These are phyloP conservation scores for Actinernus sp. DNA, from an alignment of 92 coral and sea anemone genomes.

Conservation along the genomic window DNA sequence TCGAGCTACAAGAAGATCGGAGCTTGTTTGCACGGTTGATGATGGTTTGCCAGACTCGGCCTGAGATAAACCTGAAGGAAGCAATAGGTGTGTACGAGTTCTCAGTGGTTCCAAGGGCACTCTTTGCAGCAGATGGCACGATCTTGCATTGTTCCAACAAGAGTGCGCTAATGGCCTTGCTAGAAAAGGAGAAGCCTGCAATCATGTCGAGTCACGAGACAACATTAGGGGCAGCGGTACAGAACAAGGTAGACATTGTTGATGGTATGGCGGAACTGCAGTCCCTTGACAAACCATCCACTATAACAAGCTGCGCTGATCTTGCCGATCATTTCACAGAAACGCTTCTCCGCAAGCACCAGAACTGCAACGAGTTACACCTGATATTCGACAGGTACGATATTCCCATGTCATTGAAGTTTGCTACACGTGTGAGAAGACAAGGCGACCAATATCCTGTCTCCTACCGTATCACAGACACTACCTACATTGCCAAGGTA, in stretches of 20 bases:
- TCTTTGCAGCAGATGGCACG: slow-evolving; percentile 38
- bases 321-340: slow-evolving; percentile 52
- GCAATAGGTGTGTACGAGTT: slow-evolving; percentile 32
- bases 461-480: slow-evolving; percentile 29
- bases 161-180: slow-evolving; percentile 19
- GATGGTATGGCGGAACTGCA: slow-evolving; percentile 66
- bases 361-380: slow-evolving; percentile 15
- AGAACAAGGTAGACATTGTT: slow-evolving; percentile 18
- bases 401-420: slow-evolving; percentile 26
- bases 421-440: slow-evolving; percentile 20
- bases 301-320: slow-evolving; percentile 31
- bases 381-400: slow-evolving; percentile 50
- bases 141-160: slow-evolving; percentile 16
- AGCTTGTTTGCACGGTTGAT: slow-evolving; percentile 39
- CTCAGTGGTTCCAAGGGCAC: slow-evolving; percentile 26
- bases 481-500: slow-evolving; percentile 26
- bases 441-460: slow-evolving; percentile 45
- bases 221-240: background rate
- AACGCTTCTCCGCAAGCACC: background rate
- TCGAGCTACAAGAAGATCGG: slow-evolving; percentile 50
- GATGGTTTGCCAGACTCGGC: background rate
- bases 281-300: slow-evolving; percentile 45
- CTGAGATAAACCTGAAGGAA: slow-evolving; percentile 35
- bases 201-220: background rate
- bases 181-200: slow-evolving; percentile 9